phyloP scores from a whole-genome alignment of 2,797 vertebrate genomes.

The Macroramphosus scolopax region DNA sequence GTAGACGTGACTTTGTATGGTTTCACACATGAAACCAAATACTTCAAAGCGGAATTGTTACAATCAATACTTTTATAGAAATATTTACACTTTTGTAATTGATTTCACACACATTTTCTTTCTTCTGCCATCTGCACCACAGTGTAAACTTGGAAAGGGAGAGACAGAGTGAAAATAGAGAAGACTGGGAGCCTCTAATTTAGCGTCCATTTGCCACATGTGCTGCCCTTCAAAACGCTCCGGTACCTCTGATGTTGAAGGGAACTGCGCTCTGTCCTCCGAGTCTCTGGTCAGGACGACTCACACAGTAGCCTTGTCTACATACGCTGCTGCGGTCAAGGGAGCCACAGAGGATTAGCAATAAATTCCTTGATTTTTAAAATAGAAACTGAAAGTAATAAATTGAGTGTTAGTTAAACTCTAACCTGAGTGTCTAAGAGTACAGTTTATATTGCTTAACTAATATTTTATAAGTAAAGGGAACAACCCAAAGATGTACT shows the following conservation, averaged over 20 bases:
- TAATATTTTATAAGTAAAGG: too few species aligned
- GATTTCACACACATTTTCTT: slow-evolving; percentile 14
- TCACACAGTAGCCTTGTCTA: slow-evolving; percentile 29
- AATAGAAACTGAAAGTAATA: slow-evolving; percentile 14
- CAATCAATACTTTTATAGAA: too few species aligned
- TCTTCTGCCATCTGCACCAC: slow-evolving; percentile 56
- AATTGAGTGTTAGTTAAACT: too few species aligned
- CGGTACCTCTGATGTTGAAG: slow-evolving; percentile 67
- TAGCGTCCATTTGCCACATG: slow-evolving; percentile 78
- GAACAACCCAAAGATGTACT: too few species aligned
- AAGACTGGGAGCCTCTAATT: slow-evolving; percentile 73
- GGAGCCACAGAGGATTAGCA: slow-evolving; percentile 28
- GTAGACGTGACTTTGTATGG: slow-evolving; percentile 9
- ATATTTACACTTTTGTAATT: neutral
- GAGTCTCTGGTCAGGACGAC: slow-evolving; percentile 54
- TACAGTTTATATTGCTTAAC: too few species aligned
- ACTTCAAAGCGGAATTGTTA: slow-evolving; percentile 11
- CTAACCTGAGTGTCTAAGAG: too few species aligned
- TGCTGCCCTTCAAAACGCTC: slow-evolving; percentile 70
- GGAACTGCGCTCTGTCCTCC: slow-evolving; percentile 46
- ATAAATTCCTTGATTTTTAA: slow-evolving; percentile 25
- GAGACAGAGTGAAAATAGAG: slow-evolving; percentile 76
- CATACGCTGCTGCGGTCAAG: slow-evolving; percentile 31
- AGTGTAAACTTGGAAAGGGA: slow-evolving; percentile 31
- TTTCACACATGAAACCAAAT: too few species aligned